Base-by-base conservation (phyloP, 2,888 invertebrate genomes). In the Plemyria rubiginata region DNA sequence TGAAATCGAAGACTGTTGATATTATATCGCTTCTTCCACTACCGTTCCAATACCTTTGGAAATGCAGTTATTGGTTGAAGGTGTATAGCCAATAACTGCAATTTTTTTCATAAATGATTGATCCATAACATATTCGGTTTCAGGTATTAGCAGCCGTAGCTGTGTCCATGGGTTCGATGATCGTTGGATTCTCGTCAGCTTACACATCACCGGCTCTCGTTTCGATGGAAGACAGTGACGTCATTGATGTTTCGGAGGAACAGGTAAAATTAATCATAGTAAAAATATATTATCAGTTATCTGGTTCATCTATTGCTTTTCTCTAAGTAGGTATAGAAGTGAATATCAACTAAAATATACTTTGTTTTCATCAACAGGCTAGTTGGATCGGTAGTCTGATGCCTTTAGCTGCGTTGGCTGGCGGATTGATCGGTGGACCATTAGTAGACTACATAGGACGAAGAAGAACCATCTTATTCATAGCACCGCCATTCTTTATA, bases 351-450 rank as follows among this genome's bases (percentile, higher is more conserved):
- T 57, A 15, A 54, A 11, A 41, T 50, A 29, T 38, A 57, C 11
- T 56, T 22, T 55, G 13, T 52, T 41, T 40, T 57, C 59, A 15
- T 54, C 38, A 7, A 55, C 93, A 98, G 97, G 95, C 94, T 53
- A 96, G 97, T 60, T 98, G 98, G 98, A 95, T 98, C 58, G 97
- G 97, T 55, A 96, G 98, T 71, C 87, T 98, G 28, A 96, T 98
- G 96, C 98, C 98, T 0, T 85, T 98, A 64, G 96, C 96, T 59
- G 98, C 98, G n/a, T 90, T 98, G 15, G 90, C 95, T 12, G 98
- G 98, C 16, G 98, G 98, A 49, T 92, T 98, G 3, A 81, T 95
- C 8, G 98, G 98, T 22, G 98, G 98, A 5, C 96, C 96, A 0
- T 90, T 97, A 38, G 97, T 98, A 64, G 98, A 98, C 85, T 95